Evolutionary conservation across 1,140 invertebrate species (phyloP).

Genomic region (Drosophila albomicans): DNA sequence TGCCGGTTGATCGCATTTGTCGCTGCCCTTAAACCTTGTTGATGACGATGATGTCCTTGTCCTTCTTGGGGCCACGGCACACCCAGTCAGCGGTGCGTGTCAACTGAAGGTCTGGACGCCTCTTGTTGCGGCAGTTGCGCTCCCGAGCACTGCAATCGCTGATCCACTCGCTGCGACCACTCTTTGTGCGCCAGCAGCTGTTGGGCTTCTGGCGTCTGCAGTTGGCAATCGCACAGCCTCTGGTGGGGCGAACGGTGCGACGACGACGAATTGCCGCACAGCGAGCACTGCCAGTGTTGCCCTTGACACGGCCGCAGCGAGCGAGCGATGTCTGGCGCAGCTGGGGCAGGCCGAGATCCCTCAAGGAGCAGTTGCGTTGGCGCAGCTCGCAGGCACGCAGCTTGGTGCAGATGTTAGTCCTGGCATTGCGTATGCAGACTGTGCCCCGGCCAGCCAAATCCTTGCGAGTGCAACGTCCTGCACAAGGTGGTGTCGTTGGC

Average conservation of each 20-base stretch:
- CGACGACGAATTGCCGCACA: constrained; percentile 22
- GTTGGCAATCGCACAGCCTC: constrained; percentile 24
- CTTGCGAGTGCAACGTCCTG: constrained; percentile 49
- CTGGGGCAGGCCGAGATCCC: constrained; percentile 26
- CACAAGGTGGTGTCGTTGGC: neutral
- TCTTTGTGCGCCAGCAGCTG: constrained; percentile 41
- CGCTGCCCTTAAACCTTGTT: neutral
- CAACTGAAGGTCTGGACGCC: constrained; percentile 15
- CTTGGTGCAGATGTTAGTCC: constrained; percentile 60
- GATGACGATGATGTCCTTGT: neutral
- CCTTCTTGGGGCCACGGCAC: constrained; percentile 18
- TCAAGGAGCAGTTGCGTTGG: constrained; percentile 56
- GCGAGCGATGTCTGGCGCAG: constrained; percentile 1
- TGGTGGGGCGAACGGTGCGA: neutral
- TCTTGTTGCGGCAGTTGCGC: constrained; percentile 41
- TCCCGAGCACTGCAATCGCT: constrained; percentile 38
- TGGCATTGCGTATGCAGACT: constrained; percentile 48
- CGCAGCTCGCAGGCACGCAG: constrained; percentile 56
- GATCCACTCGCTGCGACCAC: constrained; percentile 30
- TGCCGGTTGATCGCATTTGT: neutral
- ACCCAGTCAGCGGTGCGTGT: constrained; percentile 18
- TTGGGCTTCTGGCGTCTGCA: constrained; percentile 44
- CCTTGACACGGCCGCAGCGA: constrained; percentile 38
- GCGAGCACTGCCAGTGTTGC: constrained; percentile 18
- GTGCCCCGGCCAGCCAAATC: constrained; percentile 12